Evolutionary conservation across 2,113 vertebrate genomes (phyloP), one percentile per base, ranked within the genome.

Genomic region (Acanthochromis polyacanthus): DNA sequence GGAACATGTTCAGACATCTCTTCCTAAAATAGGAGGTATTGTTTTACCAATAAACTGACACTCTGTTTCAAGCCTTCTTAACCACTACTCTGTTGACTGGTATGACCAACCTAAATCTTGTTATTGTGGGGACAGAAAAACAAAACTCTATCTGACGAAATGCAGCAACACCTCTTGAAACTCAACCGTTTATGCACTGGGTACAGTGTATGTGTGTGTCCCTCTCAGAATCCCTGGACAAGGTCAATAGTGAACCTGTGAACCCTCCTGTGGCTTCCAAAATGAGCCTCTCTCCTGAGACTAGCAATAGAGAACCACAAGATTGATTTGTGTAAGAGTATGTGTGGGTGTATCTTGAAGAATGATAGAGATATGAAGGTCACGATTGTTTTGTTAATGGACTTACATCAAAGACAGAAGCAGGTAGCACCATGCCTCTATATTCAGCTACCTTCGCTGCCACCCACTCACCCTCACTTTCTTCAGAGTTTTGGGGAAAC

Each of bases 231-330:
- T 69, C 62, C 25, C 57, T 74, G 25, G 10, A 53, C 58, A 52
- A 20, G 46, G 57, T 87, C 86, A 90, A 87, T 90, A 83, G 45
- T 80, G 53, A 75, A 86, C 81, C 83, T 71, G 17, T 83, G 80
- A 85, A 90, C 81, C 53, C 59, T 72, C 66, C 53, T 84, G 66
- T 78, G 69, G 71, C 72, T 70, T 78, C 66, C 56, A 63, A 75
- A 73, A 85, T 67, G 76, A 78, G 60, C 53, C 5, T 57, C 43
- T 70, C 89, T 66, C 82, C 12, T 25, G 82, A 78, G 82, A 69
- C 50, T 16, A 10, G 25, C 75, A 65, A 72, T 40, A 78, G 19
- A 56, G 71, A 80, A 52, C 71, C 32, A 28, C 40, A 15, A 1
- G 74, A 87, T 86, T 78, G 78, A 83, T 87, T 71, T 60, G 30